Evolutionary conservation across 2,797 vertebrate genomes (phyloP).

Genomic region (Myotis planiceps): DNA sequence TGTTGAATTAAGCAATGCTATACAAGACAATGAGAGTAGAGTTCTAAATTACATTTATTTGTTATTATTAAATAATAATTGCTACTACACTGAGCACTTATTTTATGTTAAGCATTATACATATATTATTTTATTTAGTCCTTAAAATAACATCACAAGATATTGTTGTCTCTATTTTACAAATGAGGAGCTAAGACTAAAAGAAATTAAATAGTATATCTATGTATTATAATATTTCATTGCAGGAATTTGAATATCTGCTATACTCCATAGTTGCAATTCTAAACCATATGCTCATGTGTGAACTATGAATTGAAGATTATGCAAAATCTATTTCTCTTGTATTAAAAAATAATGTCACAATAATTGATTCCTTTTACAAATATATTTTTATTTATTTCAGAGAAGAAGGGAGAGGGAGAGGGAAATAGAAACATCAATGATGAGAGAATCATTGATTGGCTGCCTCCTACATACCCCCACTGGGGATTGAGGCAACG

Average conservation of each 20-base stretch:
- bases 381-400: too few relatives aligned
- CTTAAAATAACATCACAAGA: not conserved
- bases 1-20: not conserved
- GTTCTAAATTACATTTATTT: not conserved
- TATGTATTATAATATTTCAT: not conserved
- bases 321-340: not conserved
- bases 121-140: not conserved
- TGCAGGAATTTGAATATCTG: not conserved
- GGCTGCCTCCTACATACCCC: too few relatives aligned
- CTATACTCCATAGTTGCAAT: not conserved
- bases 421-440: too few relatives aligned
- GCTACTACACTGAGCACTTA: not conserved
- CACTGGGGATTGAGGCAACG: too few relatives aligned
- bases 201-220: not conserved
- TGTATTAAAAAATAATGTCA: not conserved
- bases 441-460: too few relatives aligned
- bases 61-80: slow-evolving; percentile 37
- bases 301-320: not conserved
- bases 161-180: not conserved
- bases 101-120: not conserved
- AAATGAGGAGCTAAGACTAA: not conserved
- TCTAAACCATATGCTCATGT: not conserved
- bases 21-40: not conserved
- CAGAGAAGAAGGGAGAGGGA: too few relatives aligned
- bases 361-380: not conserved